Evolutionary conservation across 2,113 vertebrate genomes (phyloP), one percentile per base, ranked within the genome.

Genomic region (Xiphophorus couchianus): DNA sequence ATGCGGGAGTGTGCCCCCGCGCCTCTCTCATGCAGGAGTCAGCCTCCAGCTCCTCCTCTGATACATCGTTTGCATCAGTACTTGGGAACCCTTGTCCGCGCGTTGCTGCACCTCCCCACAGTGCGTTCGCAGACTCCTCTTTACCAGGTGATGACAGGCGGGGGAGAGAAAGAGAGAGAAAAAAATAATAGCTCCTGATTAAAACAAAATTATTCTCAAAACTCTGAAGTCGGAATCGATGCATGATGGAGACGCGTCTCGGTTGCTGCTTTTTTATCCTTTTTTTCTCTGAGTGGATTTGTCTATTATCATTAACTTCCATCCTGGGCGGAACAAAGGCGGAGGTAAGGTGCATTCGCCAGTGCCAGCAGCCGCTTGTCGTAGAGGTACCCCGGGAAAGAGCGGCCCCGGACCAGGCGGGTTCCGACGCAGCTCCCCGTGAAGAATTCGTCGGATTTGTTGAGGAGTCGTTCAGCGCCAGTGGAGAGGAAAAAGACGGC

Each of bases 261-360:
- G 79, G 84, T 63, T 77, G 61, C 64, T 89, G 81, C 27, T 66
- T 82, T 84, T 79, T 84, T 54, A 67, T 81, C 60, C 3, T 92
- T 79, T 58, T 58, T 58, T 69, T 62, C 60, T 87, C 85, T 15
- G 86, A 86, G 80, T 92, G 89, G 89, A 89, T 89, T 84, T 92
- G 88, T 85, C 78, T 91, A 76, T 74, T 89, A 70, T 78, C 69
- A 73, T 27, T 80, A 91, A 93, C 91, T 92, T 93, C 90, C 66
- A 78, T 81, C 76, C 83, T 80, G 84, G 83, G 71, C 82, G 86
- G 76, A 82, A 89, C 84, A 66, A 74, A 80, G 61, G 90, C 75
- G 80, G 95, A 94, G 90, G 90, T 93, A 73, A 93, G 93, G 92
- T 95, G 94, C 92, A 83, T 90, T 71, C 94, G 92, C 64, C 94